Evolutionary conservation across 2,113 vertebrate genomes (phyloP), one percentile per base, ranked within the genome.

Genomic region (Cephalopterus ornatus): DNA sequence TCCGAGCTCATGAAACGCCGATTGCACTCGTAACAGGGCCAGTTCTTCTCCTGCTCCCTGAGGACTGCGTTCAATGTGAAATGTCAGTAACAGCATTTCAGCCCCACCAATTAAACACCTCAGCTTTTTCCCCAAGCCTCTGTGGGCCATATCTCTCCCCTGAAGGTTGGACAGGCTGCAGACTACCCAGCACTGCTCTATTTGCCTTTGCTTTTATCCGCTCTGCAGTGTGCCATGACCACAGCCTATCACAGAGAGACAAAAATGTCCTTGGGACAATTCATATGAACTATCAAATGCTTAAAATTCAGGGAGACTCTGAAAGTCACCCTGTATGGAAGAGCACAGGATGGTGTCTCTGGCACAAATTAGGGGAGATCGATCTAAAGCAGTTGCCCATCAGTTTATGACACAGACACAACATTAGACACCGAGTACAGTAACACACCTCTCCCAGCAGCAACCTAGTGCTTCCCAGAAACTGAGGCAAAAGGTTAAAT

Each of bases 1-100:
- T 99, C 99, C 0, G 99, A 99, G 98, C 99, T 99, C 97, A 99
- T 97, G 83, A 99, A 99, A 39, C 99, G 99, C 7, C 99, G 98
- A 90, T 99, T 99, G 83, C 99, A 99, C 88, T 99, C 99, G 1
- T 99, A 99, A 91, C 99, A 99, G 0, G 99, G 99, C 99, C 99
- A 99, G 92, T 99, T 99, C 98, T 99, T 99, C 97, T 99, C 99
- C 89, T 99, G 99, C 49, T 99, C 99, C 80, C 99, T 97, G 56
- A 99, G 98, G 93, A 99, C 98, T 99, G 55, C 1, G 37, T 77
- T 63, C 93, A 94, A 49, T 76, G 4, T 37, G 76, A 95, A 92
- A 81, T 19, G 53, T 56, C 65, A 91, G 19, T 28, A 79, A 88
- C 42, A 84, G 59, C 65, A 74, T 42, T 86, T 81, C 61, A 84